Evolutionary conservation across 2,113 vertebrate species (phyloP), one percentile per base, ranked within the genome.

Genomic region (Nesoenas mayeri): DNA sequence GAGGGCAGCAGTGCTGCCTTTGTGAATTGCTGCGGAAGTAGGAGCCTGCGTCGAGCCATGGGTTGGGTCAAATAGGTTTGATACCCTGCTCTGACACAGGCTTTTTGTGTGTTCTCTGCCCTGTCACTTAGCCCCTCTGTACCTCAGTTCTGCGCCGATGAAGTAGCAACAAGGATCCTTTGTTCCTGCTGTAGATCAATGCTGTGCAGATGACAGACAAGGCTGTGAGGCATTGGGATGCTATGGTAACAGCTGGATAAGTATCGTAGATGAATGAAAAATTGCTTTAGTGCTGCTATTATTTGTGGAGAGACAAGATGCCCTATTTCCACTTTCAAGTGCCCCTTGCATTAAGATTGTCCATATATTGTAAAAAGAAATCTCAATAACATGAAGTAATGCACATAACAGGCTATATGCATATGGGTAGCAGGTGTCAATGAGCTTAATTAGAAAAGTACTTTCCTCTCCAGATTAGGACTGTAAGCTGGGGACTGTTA

Each of bases 341-440:
- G 42, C 74, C 16, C 22, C 54, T 13, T 21, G 34, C 18, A 3
- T n/a, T 38, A 42, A 26, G 18, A 50, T 72, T 44, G 9, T 48
- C 34, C 29, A 0, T 34, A 1, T 2, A 0, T 26, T 14, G 6
- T 18, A 32, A 34, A 34, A 24, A 53, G 22, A 60, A 71, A 62
- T 4, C 9, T 20, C 72, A 31, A 0, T 3, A 2, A 2, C 1
- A 1, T 32, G 21, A n/a, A 28, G 5, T 22, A 5, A 2, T 5
- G 18, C 26, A 3, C 2, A 2, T 11, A 29, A 34, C 2, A 22
- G 20, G 38, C 5, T 32, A 16, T 3, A 0, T 11, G 40, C 40
- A 6, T 22, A 4, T 6, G 28, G 64, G 19, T 3, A 48, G 75
- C 36, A 36, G 19, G 22, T 28, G 19, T 15, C 44, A 42, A 2